A percentile compares a stretch with the other conserved stretches of the same genome.
These are phyloP conservation scores for Deroplatys truncata DNA, from an alignment of 2,888 invertebrate genomes.

Conservation along the genomic window DNA sequence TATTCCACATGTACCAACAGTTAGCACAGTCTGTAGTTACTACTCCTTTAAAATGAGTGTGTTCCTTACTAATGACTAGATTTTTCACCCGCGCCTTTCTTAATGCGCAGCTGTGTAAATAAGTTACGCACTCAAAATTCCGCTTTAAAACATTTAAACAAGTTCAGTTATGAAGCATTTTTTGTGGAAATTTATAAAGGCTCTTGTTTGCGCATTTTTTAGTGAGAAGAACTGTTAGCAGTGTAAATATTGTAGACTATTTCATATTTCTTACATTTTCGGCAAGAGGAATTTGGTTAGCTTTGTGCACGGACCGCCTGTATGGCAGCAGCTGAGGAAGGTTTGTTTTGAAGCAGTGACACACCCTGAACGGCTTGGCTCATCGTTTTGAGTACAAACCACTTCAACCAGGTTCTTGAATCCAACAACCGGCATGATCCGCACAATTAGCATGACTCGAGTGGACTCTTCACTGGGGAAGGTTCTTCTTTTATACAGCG, in stretches of 20 bases:
- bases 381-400: neutral
- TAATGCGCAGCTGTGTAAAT: neutral
- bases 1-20: too few relatives aligned
- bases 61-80: too few relatives aligned
- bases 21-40: too few relatives aligned
- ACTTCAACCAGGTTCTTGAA: neutral
- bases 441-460: neutral
- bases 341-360: neutral
- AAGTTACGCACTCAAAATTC: neutral
- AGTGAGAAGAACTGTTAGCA: neutral
- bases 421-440: neutral
- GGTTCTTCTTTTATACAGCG: neutral
- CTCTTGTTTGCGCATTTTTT: neutral
- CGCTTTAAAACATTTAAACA: neutral
- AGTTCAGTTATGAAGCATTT: too few relatives aligned
- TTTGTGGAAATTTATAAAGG: too few relatives aligned
- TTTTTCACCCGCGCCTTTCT: too few relatives aligned
- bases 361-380: neutral
- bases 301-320: neutral
- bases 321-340: neutral
- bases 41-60: too few relatives aligned
- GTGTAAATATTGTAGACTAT: neutral
- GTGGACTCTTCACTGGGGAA: neutral
- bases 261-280: neutral
- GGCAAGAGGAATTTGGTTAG: neutral